Conservation (phyloP, 2,888 invertebrate genomes). For the Zygothrica quintamaculata region DNA sequence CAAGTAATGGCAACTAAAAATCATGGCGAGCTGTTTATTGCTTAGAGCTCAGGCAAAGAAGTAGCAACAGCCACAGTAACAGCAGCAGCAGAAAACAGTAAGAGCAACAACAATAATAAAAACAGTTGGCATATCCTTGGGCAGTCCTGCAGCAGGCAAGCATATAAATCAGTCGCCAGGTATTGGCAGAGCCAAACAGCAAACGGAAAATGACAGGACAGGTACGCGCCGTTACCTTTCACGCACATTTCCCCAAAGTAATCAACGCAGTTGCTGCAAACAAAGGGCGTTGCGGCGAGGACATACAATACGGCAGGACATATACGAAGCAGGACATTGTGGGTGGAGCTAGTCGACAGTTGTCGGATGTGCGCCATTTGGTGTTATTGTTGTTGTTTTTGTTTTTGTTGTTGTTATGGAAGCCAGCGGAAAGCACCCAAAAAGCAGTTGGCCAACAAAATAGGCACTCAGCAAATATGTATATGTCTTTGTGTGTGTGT, state of each 20-base stretch:
- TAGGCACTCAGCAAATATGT: conserved; percentile 36
- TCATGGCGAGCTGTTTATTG: conserved; percentile 58
- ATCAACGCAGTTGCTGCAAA: conserved; percentile 72
- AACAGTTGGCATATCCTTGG: neutral
- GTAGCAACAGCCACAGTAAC: conserved; percentile 13
- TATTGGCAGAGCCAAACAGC: conserved; percentile 42
- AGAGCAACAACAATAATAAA: no score
- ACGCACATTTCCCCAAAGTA: conserved; percentile 79
- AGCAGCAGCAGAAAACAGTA: conserved; percentile 7
- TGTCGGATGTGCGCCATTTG: conserved; percentile 54
- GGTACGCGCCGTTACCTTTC: conserved; percentile 71
- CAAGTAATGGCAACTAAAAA: conserved; percentile 62
- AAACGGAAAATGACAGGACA: conserved; percentile 73
- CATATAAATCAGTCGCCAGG: conserved; percentile 59
- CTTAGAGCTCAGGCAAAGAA: conserved; percentile 26
- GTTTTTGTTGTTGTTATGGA: neutral
- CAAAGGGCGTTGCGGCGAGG: conserved; percentile 51
- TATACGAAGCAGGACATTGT: conserved; percentile 16
- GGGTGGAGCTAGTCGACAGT: conserved; percentile 38
- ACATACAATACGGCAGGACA: conserved; percentile 11
- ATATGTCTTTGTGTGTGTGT: conserved; percentile 17
- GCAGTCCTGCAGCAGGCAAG: conserved; percentile 30
- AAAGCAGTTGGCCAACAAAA: conserved; percentile 47
- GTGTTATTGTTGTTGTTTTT: conserved; percentile 13
- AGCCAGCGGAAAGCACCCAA: conserved; percentile 29